Percentiles rank a stretch among this genome's conserved stretches.
These are phyloP conservation scores for Drosophila pseudoobscura DNA, from an alignment of 1,140 invertebrate genomes.

Conservation along the genomic window DNA sequence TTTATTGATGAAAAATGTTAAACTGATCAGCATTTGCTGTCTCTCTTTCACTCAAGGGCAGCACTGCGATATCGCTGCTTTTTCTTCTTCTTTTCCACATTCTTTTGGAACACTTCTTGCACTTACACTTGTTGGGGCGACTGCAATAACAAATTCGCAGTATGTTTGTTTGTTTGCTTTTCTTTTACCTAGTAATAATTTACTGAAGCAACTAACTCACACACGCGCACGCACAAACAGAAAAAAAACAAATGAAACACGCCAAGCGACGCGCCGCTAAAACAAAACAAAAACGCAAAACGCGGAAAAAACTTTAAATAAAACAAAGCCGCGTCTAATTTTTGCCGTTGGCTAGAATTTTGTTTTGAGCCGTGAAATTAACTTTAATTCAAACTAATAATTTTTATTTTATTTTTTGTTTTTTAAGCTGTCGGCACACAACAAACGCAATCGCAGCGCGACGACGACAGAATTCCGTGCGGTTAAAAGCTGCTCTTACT, in stretches of 20 bases:
- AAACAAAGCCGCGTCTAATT: neutral
- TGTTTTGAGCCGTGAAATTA: conserved; percentile 3
- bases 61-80: conserved; percentile 33
- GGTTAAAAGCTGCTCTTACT: no score
- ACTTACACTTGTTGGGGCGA: conserved; percentile 30
- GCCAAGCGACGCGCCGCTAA: conserved; percentile 33
- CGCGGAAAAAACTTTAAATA: conserved; percentile 23
- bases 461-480: no score
- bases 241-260: neutral
- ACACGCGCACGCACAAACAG: neutral
- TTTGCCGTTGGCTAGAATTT: neutral
- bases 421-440: neutral
- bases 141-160: conserved; percentile 38
- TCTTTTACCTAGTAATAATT: conserved; percentile 59
- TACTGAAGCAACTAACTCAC: conserved; percentile 43
- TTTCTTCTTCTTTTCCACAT: conserved; percentile 30
- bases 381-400: conserved; percentile 8
- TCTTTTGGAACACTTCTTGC: conserved; percentile 26
- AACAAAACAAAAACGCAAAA: conserved; percentile 30
- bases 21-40: conserved; percentile 20
- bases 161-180: conserved; percentile 24
- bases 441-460: neutral
- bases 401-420: neutral
- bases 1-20: conserved; percentile 45
- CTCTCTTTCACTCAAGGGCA: conserved; percentile 20